phyloP scores from a whole-genome alignment of 1,140 invertebrate genomes.

The Listronotus bonariensis region DNA sequence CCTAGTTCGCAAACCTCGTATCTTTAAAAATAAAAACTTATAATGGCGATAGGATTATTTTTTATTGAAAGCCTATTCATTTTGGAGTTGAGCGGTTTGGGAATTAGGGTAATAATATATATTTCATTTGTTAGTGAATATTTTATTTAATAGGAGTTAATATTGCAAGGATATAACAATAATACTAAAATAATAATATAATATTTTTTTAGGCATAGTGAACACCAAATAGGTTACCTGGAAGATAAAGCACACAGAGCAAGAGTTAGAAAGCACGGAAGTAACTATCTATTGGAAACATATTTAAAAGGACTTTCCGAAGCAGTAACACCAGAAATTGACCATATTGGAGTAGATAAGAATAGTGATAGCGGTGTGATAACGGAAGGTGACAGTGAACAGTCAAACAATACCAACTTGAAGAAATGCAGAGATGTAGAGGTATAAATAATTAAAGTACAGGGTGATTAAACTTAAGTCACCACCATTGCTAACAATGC shows the following conservation, averaged over 20 bases:
- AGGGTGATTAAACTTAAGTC: too few species aligned
- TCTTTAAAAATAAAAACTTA: too few species aligned
- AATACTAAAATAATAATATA: too few species aligned
- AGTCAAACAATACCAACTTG: conserved; percentile 47
- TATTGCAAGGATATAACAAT: too few species aligned
- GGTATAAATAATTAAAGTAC: conserved; percentile 27
- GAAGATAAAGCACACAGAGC: conserved; percentile 75
- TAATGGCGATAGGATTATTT: too few species aligned
- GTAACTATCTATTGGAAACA: conserved; percentile 80
- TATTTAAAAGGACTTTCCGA: conserved; percentile 68
- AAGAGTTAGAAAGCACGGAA: conserved; percentile 74
- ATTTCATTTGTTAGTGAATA: too few species aligned
- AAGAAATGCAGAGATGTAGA: conserved; percentile 47
- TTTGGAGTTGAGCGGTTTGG: too few species aligned
- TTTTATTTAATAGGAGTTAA: too few species aligned
- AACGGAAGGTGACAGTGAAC: conserved; percentile 55
- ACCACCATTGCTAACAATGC: too few species aligned
- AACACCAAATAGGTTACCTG: conserved; percentile 74
- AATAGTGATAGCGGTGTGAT: conserved; percentile 64
- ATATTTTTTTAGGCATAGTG: conserved; percentile 68
- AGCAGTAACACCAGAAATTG: conserved; percentile 54
- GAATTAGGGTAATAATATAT: too few species aligned
- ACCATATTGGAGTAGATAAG: conserved; percentile 52
- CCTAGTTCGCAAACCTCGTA: too few species aligned
- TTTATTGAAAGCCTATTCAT: too few species aligned